Percentiles rank a stretch among this genome's conserved stretches.
phyloP scores from a whole-genome alignment of 1,140 invertebrate genomes.

The Aphelenchoides fujianensis region DNA sequence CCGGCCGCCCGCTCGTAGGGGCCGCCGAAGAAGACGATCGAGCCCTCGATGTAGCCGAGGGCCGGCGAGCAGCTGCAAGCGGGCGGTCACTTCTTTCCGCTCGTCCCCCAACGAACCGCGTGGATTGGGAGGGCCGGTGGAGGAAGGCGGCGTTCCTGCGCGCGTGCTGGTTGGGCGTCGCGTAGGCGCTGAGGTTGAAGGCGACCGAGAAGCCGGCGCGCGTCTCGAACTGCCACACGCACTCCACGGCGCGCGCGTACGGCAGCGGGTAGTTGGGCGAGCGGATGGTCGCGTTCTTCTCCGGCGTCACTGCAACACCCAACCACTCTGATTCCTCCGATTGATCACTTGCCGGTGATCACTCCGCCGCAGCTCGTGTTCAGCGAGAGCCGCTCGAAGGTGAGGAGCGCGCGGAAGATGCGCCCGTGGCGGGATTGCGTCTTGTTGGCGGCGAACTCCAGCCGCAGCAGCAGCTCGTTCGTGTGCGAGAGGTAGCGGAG shows the following conservation, averaged over 20 bases:
- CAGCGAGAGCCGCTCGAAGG: constrained; percentile 11
- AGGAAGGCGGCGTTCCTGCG: neutral
- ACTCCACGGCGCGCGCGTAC: constrained; percentile 42
- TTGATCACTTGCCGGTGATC: constrained; percentile 15
- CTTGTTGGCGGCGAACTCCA: constrained; percentile 23
- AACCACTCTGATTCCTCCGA: neutral
- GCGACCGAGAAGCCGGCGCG: constrained; percentile 28
- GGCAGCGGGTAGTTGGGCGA: constrained; percentile 62
- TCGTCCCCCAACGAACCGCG: neutral
- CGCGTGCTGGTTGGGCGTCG: constrained; percentile 2
- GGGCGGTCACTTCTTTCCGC: too few species aligned
- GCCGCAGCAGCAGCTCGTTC: constrained; percentile 42
- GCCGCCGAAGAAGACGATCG: constrained; percentile 20
- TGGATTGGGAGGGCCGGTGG: neutral
- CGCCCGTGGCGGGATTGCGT: neutral
- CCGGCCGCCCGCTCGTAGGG: constrained; percentile 6
- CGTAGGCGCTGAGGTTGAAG: constrained; percentile 17
- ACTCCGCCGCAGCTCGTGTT: constrained; percentile 9
- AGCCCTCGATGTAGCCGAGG: constrained; percentile 21
- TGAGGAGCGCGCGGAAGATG: constrained; percentile 24
- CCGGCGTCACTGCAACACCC: neutral
- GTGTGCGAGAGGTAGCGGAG: constrained; percentile 42
- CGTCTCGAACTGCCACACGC: constrained; percentile 40
- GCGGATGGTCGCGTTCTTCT: constrained; percentile 48
- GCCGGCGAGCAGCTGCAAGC: constrained; percentile 21